Evolutionary conservation across 2,797 vertebrate species (phyloP), one percentile per base, ranked within the genome.

Genomic region (Enoplosus armatus): DNA sequence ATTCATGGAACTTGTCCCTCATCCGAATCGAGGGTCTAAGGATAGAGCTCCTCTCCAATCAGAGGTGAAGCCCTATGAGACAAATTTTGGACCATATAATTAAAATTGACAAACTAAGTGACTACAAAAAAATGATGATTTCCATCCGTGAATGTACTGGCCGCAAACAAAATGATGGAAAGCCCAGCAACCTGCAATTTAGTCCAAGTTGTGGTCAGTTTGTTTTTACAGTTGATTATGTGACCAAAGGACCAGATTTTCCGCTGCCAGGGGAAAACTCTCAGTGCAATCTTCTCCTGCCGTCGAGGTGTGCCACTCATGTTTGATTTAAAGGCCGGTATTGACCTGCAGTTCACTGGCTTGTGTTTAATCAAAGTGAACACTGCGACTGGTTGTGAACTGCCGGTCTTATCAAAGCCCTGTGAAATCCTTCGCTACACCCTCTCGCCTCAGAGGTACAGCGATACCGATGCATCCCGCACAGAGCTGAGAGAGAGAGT

Each of bases 361-460:
- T 90, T 55, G 78, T 92, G 81, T 85, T 90, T 87, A 91, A 90
- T 92, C 87, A 92, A 89, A 93, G 86, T 43, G 84, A 93, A 88
- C 77, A 59, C 66, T 24, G 82, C 29, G 24, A 79, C 7, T n/a
- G 55, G 54, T 60, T 86, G 82, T 79, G 72, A 91, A 80, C 79
- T 80, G 78, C 74, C 78, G 79, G 77, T 81, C 81, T 85, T 79
- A 84, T 91, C 78, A 80, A 86, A 92, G 79, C 58, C 62, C 72
- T 61, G 75, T 56, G 80, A 88, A 89, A 88, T 84, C 84, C 75
- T 62, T 72, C 68, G 54, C 65, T 33, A 26, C 82, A 45, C 73
- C 75, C 29, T 53, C 64, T 75, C 8, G 43, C 76, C 75, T 80
- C 85, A 31, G 85, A 87, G 82, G 75, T 61, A 47, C 68, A 70